Conservation (phyloP, 1,140 invertebrate species). For the Aphidius gifuensis region DNA sequence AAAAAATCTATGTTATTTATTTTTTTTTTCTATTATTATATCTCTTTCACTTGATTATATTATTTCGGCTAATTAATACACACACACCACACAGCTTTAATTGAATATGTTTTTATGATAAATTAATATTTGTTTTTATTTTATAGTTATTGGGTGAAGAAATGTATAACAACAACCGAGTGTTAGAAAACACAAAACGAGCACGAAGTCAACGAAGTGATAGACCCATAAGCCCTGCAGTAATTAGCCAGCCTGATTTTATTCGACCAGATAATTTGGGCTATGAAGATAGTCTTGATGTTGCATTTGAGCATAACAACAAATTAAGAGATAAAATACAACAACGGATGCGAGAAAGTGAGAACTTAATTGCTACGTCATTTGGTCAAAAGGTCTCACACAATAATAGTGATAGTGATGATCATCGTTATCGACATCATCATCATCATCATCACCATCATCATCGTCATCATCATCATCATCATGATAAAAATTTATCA, state of each 20-base stretch:
- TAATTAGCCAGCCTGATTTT: conserved; percentile 36
- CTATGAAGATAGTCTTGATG: conserved; percentile 52
- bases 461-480: conserved; percentile 20
- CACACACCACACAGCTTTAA: no score
- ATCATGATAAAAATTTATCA: not conserved
- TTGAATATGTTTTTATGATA: no score
- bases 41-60: no score
- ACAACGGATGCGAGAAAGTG: conserved; percentile 52
- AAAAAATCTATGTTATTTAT: no score
- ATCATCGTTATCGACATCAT: conserved; percentile 18
- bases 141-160: conserved; percentile 51
- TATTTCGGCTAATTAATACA: no score
- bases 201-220: conserved; percentile 31
- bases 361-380: conserved; percentile 46
- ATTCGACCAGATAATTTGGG: conserved; percentile 38
- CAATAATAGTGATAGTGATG: conserved; percentile 10
- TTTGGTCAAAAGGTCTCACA: conserved; percentile 39
- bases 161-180: conserved; percentile 41
- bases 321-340: conserved; percentile 52
- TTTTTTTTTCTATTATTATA: no score
- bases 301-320: conserved; percentile 53
- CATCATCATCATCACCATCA: conserved; percentile 21
- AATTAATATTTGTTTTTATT: conserved; percentile 6
- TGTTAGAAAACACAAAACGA: conserved; percentile 38
- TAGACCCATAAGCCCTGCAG: conserved; percentile 39